These are phyloP conservation scores for Trematomus bernacchii DNA, from an alignment of 2,797 vertebrate species.

Conservation along the genomic window DNA sequence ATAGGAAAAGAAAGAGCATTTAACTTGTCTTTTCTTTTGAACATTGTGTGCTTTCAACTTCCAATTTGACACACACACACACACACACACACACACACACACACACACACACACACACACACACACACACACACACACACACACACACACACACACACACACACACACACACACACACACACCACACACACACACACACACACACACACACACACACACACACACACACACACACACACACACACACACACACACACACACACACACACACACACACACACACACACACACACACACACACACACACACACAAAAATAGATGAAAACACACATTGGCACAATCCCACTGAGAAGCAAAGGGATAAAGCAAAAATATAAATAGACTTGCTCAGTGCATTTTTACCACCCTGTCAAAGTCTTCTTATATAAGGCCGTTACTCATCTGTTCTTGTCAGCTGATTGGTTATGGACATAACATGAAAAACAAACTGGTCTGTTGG, in stretches of 20 bases:
- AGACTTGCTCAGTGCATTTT: constrained; percentile 67
- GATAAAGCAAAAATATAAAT: constrained; percentile 73
- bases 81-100: not conserved
- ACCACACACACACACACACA: too few relatives aligned
- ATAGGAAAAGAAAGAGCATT: constrained; percentile 19
- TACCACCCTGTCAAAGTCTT: constrained; percentile 68
- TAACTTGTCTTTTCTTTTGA: constrained; percentile 56
- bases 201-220: too few relatives aligned
- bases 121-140: too few relatives aligned
- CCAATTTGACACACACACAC: constrained; percentile 27
- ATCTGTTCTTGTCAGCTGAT: constrained; percentile 72
- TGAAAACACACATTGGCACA: constrained; percentile 44
- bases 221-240: too few relatives aligned
- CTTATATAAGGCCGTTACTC: constrained; percentile 76
- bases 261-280: not conserved
- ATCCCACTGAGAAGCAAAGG: constrained; percentile 54
- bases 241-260: too few relatives aligned
- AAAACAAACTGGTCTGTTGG: constrained; percentile 41
- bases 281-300: constrained; percentile 31
- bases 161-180: too few relatives aligned
- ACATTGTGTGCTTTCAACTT: constrained; percentile 62
- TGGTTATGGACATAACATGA: constrained; percentile 62
- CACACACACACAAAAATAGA: constrained; percentile 20
- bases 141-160: too few relatives aligned
- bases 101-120: not conserved